Evolutionary conservation across 2,888 invertebrate species (phyloP), one percentile per base, ranked within the genome.

Genomic region (Physocephala rufipes): DNA sequence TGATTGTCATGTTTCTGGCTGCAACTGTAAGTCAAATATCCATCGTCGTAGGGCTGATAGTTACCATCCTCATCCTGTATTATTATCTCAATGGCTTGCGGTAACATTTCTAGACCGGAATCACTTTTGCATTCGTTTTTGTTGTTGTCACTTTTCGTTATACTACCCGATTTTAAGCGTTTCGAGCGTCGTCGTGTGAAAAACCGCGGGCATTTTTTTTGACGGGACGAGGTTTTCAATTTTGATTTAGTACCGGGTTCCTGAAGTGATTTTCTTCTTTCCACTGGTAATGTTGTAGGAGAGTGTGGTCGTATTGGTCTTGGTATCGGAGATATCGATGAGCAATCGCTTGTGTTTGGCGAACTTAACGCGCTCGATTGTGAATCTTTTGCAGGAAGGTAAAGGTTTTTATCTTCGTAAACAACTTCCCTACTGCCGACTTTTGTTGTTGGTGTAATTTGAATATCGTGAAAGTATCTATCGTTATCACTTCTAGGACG

Each of bases 191-290:
- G 79, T 1, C 85, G 82, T 58, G 83, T 84, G 70, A 85, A 85
- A 67, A 85, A 78, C 28, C 85, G 81, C 19, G 82, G 79, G 62
- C 85, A 84, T 73, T 84, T 84, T 75, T 82, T 83, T 55, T 79
- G 78, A 2, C 81, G 78, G 3, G 78, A 55, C 19, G 47, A 59
- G 12, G 26, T 12, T 16, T 47, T 63, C 21, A 47, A 21, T n/a
- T 63, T 63, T 21, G 74, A 63, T 47, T 80, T 79, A 2, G 83
- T 79, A 64, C 84, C 82, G 43, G 84, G 80, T 72, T 86, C 87
- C 78, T 86, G 87, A 77, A 86, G 86, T n/a, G 87, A 86, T 76
- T 85, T 84, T 76, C 86, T 86, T 47, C 86, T 82, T 0, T 80
- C 80, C 55, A 85, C 86, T 19, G 82, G 80, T 2, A 62, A 21